phyloP scores from a whole-genome alignment of 2,113 vertebrate species.

The Rhadina sibilatrix region DNA sequence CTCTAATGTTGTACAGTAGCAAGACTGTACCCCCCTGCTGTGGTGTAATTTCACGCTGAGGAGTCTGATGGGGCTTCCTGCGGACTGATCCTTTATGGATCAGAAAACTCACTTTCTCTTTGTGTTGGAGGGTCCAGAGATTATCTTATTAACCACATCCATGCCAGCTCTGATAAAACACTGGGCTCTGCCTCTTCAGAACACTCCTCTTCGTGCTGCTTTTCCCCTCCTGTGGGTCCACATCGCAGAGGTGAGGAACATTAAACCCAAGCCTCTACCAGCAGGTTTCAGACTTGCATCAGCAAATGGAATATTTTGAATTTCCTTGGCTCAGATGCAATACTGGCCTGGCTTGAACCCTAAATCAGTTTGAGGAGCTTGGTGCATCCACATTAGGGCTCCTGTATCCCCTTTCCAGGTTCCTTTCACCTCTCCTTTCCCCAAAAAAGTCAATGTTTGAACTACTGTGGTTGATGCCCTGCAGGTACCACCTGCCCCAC shows the following conservation, averaged over 20 bases:
- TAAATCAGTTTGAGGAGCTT: background rate
- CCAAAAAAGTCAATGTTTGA: background rate
- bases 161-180: conserved; percentile 21
- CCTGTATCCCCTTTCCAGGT: background rate
- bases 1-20: conserved; percentile 74
- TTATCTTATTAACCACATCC: conserved; percentile 76
- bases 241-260: background rate
- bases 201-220: background rate
- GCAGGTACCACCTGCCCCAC: background rate
- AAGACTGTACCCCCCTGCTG: conserved; percentile 74
- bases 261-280: background rate
- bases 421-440: background rate
- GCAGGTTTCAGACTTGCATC: rapidly evolving
- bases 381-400: background rate
- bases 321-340: background rate
- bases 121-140: conserved; percentile 65
- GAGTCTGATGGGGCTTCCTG: conserved; percentile 79
- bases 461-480: rapidly evolving
- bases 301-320: background rate
- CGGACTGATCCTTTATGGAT: conserved; percentile 85
- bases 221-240: background rate
- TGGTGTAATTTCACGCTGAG: conserved; percentile 84
- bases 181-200: background rate
- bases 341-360: background rate
- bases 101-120: conserved; percentile 82